Evolutionary conservation across 2,888 invertebrate species (phyloP), one percentile per base, ranked within the genome.

Genomic region (Sisyra terminalis): DNA sequence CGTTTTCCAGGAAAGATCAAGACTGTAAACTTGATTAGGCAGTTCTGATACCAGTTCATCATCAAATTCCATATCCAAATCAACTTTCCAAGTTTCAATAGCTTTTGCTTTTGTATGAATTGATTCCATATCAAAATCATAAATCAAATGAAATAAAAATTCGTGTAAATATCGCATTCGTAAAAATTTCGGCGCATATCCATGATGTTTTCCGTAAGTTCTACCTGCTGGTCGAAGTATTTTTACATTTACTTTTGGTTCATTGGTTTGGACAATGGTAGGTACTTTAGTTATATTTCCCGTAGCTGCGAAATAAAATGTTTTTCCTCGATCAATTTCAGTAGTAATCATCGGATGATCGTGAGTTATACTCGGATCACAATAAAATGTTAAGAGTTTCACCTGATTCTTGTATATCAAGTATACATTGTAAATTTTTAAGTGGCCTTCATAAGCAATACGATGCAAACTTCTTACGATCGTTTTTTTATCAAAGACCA

Each of bases 81-180:
- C 47, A 31, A 45, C 39, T 16, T 52, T 49, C 30, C 57, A 50
- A 11, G 54, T 47, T 18, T 59, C 46, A 2, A 60, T 54, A 2
- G 64, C 62, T 18, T 60, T 56, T 0, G 49, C 42, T 7, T 52
- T 49, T 44, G 54, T 52, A 29, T 31, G 8, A 24, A 35, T 17
- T 18, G 5, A 17, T 9, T 17, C 29, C 32, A 16, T 39, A 37
- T 16, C 11, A 30, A 53, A 50, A 35, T 67, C 72, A 50, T 75
- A 74, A 6, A 76, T 63, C n/a, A 84, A 55, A 55, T 83, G 81
- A 57, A 69, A 81, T 10, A 87, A 54, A 48, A 77, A 69, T 49
- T 76, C 69, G 54, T 87, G 85, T 32, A 84, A 53, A 2, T 70
- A 60, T 45, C 73, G 66, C 59, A 79, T 71, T 36, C 81, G 66